Percentiles rank a stretch among this genome's conserved stretches.
phyloP scores from a whole-genome alignment of 2,888 invertebrate genomes.

The Allophyes oxyacanthae region DNA sequence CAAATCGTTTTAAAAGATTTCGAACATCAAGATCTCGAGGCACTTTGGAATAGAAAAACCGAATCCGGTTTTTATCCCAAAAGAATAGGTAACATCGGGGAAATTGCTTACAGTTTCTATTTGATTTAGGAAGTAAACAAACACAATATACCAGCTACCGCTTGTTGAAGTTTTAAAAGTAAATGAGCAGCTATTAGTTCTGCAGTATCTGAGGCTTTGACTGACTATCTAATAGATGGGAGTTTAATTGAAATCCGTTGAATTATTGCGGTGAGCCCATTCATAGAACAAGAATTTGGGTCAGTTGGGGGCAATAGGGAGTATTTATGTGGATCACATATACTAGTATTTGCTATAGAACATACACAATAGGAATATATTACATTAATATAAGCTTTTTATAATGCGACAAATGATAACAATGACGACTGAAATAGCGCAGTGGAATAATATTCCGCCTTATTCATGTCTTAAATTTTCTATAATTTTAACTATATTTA shows the following conservation, averaged over 20 bases:
- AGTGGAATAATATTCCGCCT: too few relatives aligned
- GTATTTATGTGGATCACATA: neutral
- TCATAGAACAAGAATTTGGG: slow-evolving; percentile 21
- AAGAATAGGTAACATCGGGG: neutral
- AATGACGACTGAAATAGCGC: too few relatives aligned
- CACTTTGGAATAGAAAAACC: slow-evolving; percentile 30
- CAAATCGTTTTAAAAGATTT: slow-evolving; percentile 51
- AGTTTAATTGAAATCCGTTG: slow-evolving; percentile 43
- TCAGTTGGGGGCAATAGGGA: slow-evolving; percentile 8
- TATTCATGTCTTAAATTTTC: too few relatives aligned
- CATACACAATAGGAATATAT: too few relatives aligned
- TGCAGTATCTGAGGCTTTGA: slow-evolving; percentile 3
- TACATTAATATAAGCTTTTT: too few relatives aligned
- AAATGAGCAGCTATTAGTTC: slow-evolving; percentile 6
- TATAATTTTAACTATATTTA: too few relatives aligned
- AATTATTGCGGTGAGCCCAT: slow-evolving; percentile 33
- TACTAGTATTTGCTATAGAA: too few relatives aligned
- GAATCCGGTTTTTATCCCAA: slow-evolving; percentile 12
- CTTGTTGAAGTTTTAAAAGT: neutral
- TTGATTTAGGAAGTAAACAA: neutral
- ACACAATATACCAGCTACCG: too few relatives aligned
- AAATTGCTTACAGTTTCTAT: slow-evolving; percentile 9
- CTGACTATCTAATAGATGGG: slow-evolving; percentile 9
- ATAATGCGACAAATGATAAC: too few relatives aligned
- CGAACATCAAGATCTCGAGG: slow-evolving; percentile 30